Conservation (phyloP, 2,888 invertebrate genomes). For the Sicus ferrugineus region DNA sequence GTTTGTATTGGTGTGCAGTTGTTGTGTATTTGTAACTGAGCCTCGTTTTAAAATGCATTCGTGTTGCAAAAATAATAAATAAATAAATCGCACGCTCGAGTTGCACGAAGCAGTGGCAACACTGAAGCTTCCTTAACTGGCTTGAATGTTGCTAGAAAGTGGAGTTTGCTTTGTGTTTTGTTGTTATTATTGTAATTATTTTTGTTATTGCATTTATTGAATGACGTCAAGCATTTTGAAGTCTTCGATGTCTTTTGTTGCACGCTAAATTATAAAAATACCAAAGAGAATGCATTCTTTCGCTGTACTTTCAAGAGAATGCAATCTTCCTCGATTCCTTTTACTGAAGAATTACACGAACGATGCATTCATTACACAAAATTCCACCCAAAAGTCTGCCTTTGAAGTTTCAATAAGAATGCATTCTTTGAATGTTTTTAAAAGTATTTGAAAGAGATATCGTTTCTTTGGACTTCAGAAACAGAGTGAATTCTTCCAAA, state of each 20-base stretch:
- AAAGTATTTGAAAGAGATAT: no score
- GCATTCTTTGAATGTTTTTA: no score
- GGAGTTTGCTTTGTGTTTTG: background rate
- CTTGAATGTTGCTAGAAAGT: background rate
- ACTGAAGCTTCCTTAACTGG: constrained; percentile 7
- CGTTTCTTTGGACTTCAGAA: no score
- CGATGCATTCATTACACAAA: no score
- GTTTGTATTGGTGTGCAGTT: background rate
- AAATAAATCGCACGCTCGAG: constrained; percentile 40
- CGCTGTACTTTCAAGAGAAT: no score
- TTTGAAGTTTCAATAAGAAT: no score
- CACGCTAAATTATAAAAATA: background rate
- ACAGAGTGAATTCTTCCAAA: no score
- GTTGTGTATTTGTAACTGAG: constrained; percentile 5
- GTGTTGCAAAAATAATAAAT: constrained; percentile 57
- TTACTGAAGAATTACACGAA: no score
- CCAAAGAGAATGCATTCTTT: background rate
- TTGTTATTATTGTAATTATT: constrained; percentile 9
- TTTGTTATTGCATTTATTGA: background rate
- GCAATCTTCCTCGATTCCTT: no score
- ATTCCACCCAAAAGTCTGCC: no score
- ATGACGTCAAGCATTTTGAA: background rate
- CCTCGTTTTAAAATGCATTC: constrained; percentile 56
- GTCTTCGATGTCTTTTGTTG: background rate
- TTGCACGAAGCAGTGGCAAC: background rate